Base-by-base conservation (phyloP, 2,888 invertebrate species). In the Idaea straminata region DNA sequence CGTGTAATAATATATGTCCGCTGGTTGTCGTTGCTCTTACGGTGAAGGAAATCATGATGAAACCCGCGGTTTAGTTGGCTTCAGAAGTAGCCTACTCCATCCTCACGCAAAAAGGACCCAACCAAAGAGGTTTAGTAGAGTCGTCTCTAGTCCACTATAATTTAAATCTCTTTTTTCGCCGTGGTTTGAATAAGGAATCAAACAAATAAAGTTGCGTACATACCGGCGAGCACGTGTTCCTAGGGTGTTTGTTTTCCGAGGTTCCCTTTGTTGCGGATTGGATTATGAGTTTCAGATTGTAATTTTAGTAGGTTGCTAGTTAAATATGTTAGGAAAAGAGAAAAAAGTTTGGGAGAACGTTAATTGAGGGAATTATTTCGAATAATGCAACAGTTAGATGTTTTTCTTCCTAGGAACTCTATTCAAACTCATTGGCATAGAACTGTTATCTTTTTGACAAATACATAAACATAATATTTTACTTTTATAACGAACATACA, bases 191-290 rank as follows among this genome's bases (percentile, higher is more conserved):
- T 47, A 47, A 47, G 47, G 47, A 47, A 47, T 47, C 47, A 47
- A 47, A 47, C 47, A 47, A 47, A 47, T 47, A 47, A 47, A 47
- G 47, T 47, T 47, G 47, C 47, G 47, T 47, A 47, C 47, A 47
- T 13, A 47, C 47, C 47, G 47, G 4, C 10, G 47, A 47, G 47
- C 47, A 47, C 47, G 47, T 47, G 47, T 47, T 7, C 47, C 47
- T 7, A 47, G 47, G 2, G 10, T 47, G 47, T 47, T 47, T 47
- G 47, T 47, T 47, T 13, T 7, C 47, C 10, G 47, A 47, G 47
- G 47, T 47, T 47, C 10, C 47, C 47, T 47, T 47, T 47, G 47
- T 47, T 47, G 13, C 47, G 13, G 13, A 47, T 47, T 47, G 47
- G 47, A 47, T 47, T 47, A 47, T 47, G 47, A 47, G 47, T 47